Percentiles rank a stretch among this genome's conserved stretches.
Evolutionary conservation across 2,888 invertebrate species (phyloP).

Genomic region (Mystacides longicornis): DNA sequence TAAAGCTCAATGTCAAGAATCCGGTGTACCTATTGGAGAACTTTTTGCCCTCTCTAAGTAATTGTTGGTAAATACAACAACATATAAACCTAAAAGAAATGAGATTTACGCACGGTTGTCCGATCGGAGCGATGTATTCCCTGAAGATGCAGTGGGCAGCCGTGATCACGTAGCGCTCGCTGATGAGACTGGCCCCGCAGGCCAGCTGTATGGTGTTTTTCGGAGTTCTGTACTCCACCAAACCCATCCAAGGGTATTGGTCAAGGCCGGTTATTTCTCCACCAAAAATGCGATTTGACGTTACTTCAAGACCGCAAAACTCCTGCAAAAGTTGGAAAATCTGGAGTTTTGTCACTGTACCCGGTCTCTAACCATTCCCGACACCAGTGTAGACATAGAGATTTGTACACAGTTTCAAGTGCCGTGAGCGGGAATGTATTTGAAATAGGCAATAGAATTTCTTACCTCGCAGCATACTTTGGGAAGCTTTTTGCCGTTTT

Average conservation of each 20-base stretch:
- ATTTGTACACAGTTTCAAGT: too few relatives aligned
- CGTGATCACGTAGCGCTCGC: constrained; percentile 44
- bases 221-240: constrained; percentile 38
- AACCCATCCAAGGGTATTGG: constrained; percentile 49
- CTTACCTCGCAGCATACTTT: background rate
- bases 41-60: too few relatives aligned
- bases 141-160: constrained; percentile 49
- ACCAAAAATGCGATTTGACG: constrained; percentile 29
- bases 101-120: constrained; percentile 37
- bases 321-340: too few relatives aligned
- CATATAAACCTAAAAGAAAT: too few relatives aligned
- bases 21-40: too few relatives aligned
- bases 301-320: constrained; percentile 10
- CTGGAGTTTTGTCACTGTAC: too few relatives aligned
- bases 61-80: too few relatives aligned
- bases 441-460: too few relatives aligned
- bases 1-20: too few relatives aligned
- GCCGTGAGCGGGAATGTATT: too few relatives aligned
- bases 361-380: too few relatives aligned
- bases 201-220: constrained; percentile 31
- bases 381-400: too few relatives aligned
- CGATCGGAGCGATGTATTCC: constrained; percentile 31
- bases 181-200: constrained; percentile 49
- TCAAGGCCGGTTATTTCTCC: constrained; percentile 40
- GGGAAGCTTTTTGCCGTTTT: background rate